Base-by-base conservation (phyloP, 1,140 invertebrate genomes). In the Pectinophora gossypiella region DNA sequence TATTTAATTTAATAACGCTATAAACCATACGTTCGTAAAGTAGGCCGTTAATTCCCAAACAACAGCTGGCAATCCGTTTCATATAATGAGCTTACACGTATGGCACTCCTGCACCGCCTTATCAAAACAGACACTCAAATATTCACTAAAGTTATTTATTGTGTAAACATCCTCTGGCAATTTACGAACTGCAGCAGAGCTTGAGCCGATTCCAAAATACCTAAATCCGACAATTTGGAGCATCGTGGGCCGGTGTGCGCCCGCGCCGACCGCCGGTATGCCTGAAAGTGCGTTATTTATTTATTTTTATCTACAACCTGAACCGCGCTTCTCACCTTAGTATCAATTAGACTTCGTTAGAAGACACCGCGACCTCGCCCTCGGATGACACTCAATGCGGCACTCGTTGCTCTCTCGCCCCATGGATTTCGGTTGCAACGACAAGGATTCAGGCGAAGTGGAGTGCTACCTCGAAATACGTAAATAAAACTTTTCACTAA, bases 391-490 rank as follows among this genome's bases (percentile, higher is more conserved):
- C 62, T 75, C 59, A 73, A 84, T 81, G 74, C 70, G 58, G 43
- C 56, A 49, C 48, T 54, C 51, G 54, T 59, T 64, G 19, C 48
- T 46, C 52, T 16, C 57, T 55, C 59, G 42, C 42, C 62, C 49
- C 70, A 88, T 88, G 87, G 87, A 88, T 74, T 82, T 87, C 76
- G 87, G 87, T 75, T 88, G 84, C 67, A 61, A 77, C 64, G 85
- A 88, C 75, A 88, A 86, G 69, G 79, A 86, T 56, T 88, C 87
- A 21, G 87, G 87, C 52, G 84, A 87, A 75, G 79, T 87, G 80
- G 87, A 88, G 75, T 88, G 85, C 77, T 88, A 86, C 76, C 68
- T 88, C 56, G 87, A 88, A 86, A 84, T 88, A 81, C 83, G 85
- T 88, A 87, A 87, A 83, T 85, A 85, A 56, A 64, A 72, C 2